These are phyloP conservation scores for Pegea sp. DNA, from an alignment of 23 tunicate species.

Conservation along the genomic window DNA sequence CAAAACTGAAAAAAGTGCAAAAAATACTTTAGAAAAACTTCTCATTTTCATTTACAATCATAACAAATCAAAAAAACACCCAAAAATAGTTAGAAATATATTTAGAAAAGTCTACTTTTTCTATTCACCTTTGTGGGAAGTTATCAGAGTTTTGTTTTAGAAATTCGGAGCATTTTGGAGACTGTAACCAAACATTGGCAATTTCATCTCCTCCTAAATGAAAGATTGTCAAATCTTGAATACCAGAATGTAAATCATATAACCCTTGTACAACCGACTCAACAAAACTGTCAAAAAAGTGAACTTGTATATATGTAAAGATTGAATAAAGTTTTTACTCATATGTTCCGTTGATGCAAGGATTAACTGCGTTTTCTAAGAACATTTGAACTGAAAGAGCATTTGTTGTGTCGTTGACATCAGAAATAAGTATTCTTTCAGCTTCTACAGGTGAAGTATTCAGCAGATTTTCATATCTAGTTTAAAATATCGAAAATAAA, in stretches of 20 bases:
- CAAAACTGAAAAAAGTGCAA: too few relatives aligned
- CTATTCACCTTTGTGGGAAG: constrained; percentile 2
- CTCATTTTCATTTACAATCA: too few relatives aligned
- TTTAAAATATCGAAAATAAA: too few relatives aligned
- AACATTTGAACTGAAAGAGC: constrained; percentile 45
- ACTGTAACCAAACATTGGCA: constrained; percentile 47
- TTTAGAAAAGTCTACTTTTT: too few relatives aligned
- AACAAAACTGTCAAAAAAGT: constrained; percentile 24
- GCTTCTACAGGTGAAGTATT: too few relatives aligned
- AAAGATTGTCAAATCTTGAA: constrained; percentile 27
- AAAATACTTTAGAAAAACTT: too few relatives aligned
- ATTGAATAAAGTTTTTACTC: constrained; percentile 7
- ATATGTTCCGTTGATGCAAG: constrained; percentile 60
- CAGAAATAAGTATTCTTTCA: constrained; percentile 13
- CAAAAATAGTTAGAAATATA: too few relatives aligned
- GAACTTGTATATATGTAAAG: background rate
- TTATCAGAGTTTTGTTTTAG: background rate
- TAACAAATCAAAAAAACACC: too few relatives aligned
- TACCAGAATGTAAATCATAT: constrained; percentile 17
- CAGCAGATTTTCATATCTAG: too few relatives aligned
- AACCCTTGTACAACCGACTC: constrained; percentile 17
- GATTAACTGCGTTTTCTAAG: constrained; percentile 84
- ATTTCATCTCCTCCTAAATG: constrained; percentile 96
- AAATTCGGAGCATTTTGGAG: constrained; percentile 24
- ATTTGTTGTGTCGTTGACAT: constrained; percentile 24